Evolutionary conservation across 2,888 invertebrate species (phyloP), one percentile per base, ranked within the genome.

Genomic region (Agrochola litura): DNA sequence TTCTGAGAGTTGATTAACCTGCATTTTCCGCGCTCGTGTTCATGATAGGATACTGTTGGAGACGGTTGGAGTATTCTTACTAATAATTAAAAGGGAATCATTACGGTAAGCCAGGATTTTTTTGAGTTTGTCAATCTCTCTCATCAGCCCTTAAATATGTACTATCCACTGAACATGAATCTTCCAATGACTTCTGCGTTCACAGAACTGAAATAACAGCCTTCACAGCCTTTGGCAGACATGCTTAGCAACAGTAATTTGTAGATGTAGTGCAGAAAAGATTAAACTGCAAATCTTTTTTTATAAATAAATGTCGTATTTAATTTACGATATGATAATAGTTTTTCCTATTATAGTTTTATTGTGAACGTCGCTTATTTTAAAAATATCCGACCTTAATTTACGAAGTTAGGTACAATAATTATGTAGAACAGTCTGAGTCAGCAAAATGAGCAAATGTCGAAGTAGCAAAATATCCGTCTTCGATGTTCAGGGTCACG

Each of bases 401-500:
- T 68, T 58, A 63, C 37, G 41, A 68, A 43, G 25, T 81, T 58
- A 43, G 30, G 30, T 30, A 30, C 58, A 41, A 60, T 60, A 65
- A 69, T 65, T 70, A 76, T 70, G 69, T 80, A 76, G 69, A 65
- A 56, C 81, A 41, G n/a, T 52, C 49, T 52, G 69, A 72, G 46
- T 83, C 69, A 58, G 75, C 64, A 60, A 81, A 71, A 64, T 58
- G 0, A 49, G 19, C 60, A 60, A 79, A 71, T 58, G 58, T 64
- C 30, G 43, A 73, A 70, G 43, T 41, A 60, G 73, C 67, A 65
- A 61, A 73, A 74, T 73, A 65, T 68, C 56, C 41, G 68, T 72
- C 79, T 82, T 72, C 14, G 58, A 60, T 68, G 64, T 77, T 84
- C 85, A 84, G 73, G 84, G 83, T 81, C 77, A 74, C 73, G 73